These are phyloP conservation scores for Sebastes vulpes DNA, from an alignment of 2,797 vertebrate species.

Conservation along the genomic window DNA sequence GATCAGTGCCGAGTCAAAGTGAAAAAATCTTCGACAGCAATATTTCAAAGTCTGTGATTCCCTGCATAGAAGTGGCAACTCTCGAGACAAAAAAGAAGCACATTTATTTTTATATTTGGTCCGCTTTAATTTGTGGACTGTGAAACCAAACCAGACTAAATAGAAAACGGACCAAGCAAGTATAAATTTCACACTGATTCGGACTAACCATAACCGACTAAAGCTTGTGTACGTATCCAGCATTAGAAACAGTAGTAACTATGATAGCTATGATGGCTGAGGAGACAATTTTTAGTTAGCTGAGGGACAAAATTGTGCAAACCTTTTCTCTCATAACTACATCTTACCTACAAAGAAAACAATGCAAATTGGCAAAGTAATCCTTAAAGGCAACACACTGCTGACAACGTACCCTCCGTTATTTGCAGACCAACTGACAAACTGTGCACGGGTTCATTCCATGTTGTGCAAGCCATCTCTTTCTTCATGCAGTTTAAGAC, in stretches of 20 bases:
- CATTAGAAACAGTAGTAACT: background rate
- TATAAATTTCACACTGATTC: background rate
- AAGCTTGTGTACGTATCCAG: too few species aligned
- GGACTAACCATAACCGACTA: too few species aligned
- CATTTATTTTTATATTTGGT: too few species aligned
- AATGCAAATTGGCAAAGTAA: constrained; percentile 22
- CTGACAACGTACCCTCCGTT: constrained; percentile 22
- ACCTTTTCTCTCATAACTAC: background rate
- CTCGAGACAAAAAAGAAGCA: too few species aligned
- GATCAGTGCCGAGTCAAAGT: background rate
- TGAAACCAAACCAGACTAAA: too few species aligned
- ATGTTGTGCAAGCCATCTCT: constrained; percentile 65
- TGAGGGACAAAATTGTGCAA: background rate
- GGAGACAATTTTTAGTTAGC: background rate
- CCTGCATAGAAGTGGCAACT: too few species aligned
- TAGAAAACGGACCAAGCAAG: too few species aligned
- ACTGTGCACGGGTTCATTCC: constrained; percentile 32
- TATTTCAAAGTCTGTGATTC: too few species aligned
- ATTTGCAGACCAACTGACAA: constrained; percentile 10
- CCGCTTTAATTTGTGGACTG: too few species aligned
- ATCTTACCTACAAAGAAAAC: background rate
- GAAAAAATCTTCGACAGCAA: background rate
- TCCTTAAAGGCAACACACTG: constrained; percentile 14
- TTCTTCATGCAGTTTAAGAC: constrained; percentile 76
- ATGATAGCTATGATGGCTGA: too few species aligned